Conservation (phyloP, 2,113 vertebrate species). For the Thomomys bottae region DNA sequence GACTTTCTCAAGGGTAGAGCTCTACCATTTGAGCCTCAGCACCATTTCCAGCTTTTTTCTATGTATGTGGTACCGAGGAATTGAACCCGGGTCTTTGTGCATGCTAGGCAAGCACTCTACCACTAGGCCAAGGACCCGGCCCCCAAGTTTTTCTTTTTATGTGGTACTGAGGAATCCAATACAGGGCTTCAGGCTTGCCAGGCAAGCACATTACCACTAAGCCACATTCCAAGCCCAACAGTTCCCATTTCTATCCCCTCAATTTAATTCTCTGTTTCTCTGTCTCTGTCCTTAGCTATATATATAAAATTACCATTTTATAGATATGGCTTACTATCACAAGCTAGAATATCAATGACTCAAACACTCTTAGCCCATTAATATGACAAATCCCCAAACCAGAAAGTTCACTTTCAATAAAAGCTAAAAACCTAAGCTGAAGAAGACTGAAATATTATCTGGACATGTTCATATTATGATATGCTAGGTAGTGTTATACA, state of each 20-base stretch:
- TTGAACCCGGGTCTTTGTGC: too few species aligned
- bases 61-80: too few species aligned
- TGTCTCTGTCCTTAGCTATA: background rate
- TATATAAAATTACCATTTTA: background rate
- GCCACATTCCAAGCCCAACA: too few species aligned
- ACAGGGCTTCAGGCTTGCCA: too few species aligned
- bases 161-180: too few species aligned
- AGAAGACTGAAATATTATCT: background rate
- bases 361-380: slow-evolving; percentile 16
- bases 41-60: too few species aligned
- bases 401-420: slow-evolving; percentile 18
- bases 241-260: slow-evolving; percentile 35
- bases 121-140: too few species aligned
- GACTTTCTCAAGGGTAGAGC: too few species aligned
- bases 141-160: too few species aligned
- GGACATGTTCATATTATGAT: slow-evolving; percentile 32
- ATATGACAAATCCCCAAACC: slow-evolving; percentile 1
- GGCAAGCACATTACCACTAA: too few species aligned
- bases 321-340: background rate
- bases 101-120: too few species aligned
- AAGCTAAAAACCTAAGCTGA: background rate
- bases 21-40: too few species aligned
- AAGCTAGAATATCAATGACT: slow-evolving; percentile 4
- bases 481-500: background rate
- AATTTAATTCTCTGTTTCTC: background rate